Base-by-base conservation (phyloP, 2,113 vertebrate genomes). In the Garra rufa region DNA sequence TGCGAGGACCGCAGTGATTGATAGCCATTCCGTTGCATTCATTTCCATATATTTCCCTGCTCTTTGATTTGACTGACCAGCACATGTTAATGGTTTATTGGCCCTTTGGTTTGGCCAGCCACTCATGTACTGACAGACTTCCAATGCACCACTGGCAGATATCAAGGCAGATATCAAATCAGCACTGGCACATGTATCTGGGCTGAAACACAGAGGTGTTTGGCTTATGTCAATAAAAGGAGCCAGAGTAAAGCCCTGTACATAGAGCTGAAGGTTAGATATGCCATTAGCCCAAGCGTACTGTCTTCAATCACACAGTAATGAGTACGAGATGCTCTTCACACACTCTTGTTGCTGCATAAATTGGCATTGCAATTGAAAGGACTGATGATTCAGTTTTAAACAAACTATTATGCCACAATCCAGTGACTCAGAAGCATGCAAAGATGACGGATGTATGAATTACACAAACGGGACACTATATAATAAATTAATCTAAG, bases 131-230 rank as follows among this genome's bases (percentile, higher is more conserved):
- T 86, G 80, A 74, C 85, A 76, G 48, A 26, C 79, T 55, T 82
- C 34, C 79, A 52, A 43, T 82, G 73, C 61, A 77, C 73, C 48
- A 57, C 65, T 65, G 85, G 52, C 81, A 73, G 85, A 65, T 79
- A 79, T 83, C 50, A 83, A 83, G 80, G 65, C 76, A n/a, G n/a
- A n/a, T n/a, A n/a, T n/a, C 85, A 83, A 82, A 86, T 86, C 41
- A 78, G 78, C 69, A 76, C 61, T 46, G 63, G 85, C 61, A 70
- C 26, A 67, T 3, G 30, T 80, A 76, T 63, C 78, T 50, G 61
- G 46, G n/a, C 13, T 76, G 71, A 81, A 82, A 76, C 7, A 48
- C 41, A 21, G 38, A 70, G 67, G 43, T 41, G 43, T 70, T 28
- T 46, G 21, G 65, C 43, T 67, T 61, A 26, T 79, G 65, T 84